These are phyloP conservation scores for Australoheros facetus DNA, from an alignment of 2,797 vertebrate species.

Conservation along the genomic window DNA sequence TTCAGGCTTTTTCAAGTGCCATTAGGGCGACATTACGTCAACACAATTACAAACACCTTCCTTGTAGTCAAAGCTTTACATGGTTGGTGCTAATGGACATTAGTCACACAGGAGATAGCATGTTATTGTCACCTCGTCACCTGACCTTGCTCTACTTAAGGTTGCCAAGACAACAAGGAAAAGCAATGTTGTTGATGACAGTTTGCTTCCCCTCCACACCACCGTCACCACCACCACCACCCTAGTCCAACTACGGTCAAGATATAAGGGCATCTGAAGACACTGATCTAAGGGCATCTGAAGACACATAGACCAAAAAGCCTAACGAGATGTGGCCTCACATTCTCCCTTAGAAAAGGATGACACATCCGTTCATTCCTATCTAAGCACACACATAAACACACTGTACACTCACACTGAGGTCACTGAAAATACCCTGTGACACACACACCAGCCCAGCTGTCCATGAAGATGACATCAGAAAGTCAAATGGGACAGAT, in stretches of 20 bases:
- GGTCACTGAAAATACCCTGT: slow-evolving; percentile 75
- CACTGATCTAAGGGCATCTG: background rate
- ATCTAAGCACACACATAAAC: slow-evolving; percentile 47
- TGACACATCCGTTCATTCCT: slow-evolving; percentile 63
- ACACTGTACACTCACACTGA: slow-evolving; percentile 61
- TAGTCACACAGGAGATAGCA: slow-evolving; percentile 59
- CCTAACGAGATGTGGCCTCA: slow-evolving; percentile 48
- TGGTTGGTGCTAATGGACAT: slow-evolving; percentile 35
- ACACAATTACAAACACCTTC: slow-evolving; percentile 63
- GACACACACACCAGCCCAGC: slow-evolving; percentile 66
- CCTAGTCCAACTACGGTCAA: slow-evolving; percentile 27
- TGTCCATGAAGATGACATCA: slow-evolving; percentile 71
- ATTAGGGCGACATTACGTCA: slow-evolving; percentile 60
- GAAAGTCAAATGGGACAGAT: slow-evolving; percentile 65
- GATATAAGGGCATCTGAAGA: background rate
- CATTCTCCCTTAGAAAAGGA: slow-evolving; percentile 53
- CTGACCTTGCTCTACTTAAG: slow-evolving; percentile 39
- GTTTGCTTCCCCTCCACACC: slow-evolving; percentile 24
- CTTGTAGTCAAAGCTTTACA: slow-evolving; percentile 46
- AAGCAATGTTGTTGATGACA: slow-evolving; percentile 45
- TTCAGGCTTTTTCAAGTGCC: slow-evolving; percentile 35
- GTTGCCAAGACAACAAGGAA: slow-evolving; percentile 49
- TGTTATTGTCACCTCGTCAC: slow-evolving; percentile 59
- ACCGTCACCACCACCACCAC: background rate
- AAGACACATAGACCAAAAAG: background rate